phyloP scores from a whole-genome alignment of 2,888 invertebrate genomes.

The Drosophila meridiana region DNA sequence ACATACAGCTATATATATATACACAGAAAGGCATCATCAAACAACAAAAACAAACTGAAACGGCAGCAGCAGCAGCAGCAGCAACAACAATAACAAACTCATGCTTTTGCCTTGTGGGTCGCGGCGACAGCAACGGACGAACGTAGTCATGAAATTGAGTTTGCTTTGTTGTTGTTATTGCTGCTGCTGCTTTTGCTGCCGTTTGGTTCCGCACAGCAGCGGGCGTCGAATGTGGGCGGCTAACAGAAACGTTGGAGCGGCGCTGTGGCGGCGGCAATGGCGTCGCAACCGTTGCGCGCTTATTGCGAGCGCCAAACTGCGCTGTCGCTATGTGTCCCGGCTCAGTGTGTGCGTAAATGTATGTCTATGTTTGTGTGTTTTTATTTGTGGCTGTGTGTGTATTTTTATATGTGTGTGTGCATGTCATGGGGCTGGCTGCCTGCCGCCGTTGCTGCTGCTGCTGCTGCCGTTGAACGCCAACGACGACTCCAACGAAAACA shows the following conservation, averaged over 20 bases:
- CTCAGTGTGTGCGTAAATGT: constrained; percentile 38
- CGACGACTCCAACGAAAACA: constrained; percentile 31
- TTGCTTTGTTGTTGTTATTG: constrained; percentile 39
- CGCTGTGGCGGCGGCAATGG: constrained; percentile 47
- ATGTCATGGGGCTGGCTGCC: constrained; percentile 60
- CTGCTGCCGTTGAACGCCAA: constrained; percentile 56
- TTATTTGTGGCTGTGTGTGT: constrained; percentile 17
- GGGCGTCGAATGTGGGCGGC: constrained; percentile 72
- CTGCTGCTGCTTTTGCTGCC: constrained; percentile 42
- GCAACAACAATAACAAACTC: constrained; percentile 50
- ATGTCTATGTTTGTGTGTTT: constrained; percentile 23
- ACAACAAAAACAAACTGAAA: constrained; percentile 61
- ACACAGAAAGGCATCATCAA: constrained; percentile 24
- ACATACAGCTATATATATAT: background rate
- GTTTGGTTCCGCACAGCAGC: constrained; percentile 55
- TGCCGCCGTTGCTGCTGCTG: constrained; percentile 23
- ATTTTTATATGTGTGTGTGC: constrained; percentile 38
- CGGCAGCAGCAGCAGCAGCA: constrained; percentile 24
- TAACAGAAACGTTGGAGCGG: constrained; percentile 65
- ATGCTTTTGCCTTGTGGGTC: constrained; percentile 61
- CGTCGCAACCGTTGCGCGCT: constrained; percentile 63
- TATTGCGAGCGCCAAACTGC: constrained; percentile 70
- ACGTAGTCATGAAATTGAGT: constrained; percentile 66
- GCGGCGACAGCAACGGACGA: constrained; percentile 57
- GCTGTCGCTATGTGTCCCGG: constrained; percentile 41